Evolutionary conservation across 2,888 invertebrate genomes (phyloP).

Genomic region (Hydropsyche betteni): DNA sequence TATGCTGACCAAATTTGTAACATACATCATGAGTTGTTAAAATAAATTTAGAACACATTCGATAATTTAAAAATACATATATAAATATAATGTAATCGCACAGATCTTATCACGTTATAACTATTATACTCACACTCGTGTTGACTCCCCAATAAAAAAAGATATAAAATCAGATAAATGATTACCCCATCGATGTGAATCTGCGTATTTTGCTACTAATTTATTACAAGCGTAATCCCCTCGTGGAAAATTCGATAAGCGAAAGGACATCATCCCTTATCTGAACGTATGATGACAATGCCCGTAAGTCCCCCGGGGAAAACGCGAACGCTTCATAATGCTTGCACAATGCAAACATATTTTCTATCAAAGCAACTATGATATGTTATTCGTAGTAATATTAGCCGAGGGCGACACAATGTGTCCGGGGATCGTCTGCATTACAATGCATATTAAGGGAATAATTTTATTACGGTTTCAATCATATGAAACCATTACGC

Average conservation of each 20-base stretch:
- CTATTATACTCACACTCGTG: too few relatives aligned
- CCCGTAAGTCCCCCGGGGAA: constrained; percentile 39
- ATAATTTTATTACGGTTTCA: constrained; percentile 47
- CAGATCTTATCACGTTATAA: too few relatives aligned
- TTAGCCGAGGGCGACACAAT: constrained; percentile 15
- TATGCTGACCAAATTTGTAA: too few relatives aligned
- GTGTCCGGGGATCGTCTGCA: constrained; percentile 31
- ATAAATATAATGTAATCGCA: too few relatives aligned
- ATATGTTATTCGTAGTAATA: constrained; percentile 34
- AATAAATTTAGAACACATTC: too few relatives aligned
- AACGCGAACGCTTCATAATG: constrained; percentile 48
- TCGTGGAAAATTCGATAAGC: constrained; percentile 12
- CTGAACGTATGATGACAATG: constrained; percentile 38
- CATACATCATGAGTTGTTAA: too few relatives aligned
- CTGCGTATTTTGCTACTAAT: constrained; percentile 21
- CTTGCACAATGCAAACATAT: constrained; percentile 52
- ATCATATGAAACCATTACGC: constrained; percentile 37
- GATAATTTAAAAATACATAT: too few relatives aligned
- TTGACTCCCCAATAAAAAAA: too few relatives aligned
- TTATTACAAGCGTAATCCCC: constrained; percentile 21
- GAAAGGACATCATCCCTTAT: constrained; percentile 25
- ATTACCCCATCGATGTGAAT: not conserved
- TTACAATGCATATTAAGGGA: constrained; percentile 44
- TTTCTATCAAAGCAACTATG: constrained; percentile 46
- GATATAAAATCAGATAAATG: too few relatives aligned